Evolutionary conservation across 2,113 vertebrate species (phyloP).

Genomic region (Laterallus jamaicensis): DNA sequence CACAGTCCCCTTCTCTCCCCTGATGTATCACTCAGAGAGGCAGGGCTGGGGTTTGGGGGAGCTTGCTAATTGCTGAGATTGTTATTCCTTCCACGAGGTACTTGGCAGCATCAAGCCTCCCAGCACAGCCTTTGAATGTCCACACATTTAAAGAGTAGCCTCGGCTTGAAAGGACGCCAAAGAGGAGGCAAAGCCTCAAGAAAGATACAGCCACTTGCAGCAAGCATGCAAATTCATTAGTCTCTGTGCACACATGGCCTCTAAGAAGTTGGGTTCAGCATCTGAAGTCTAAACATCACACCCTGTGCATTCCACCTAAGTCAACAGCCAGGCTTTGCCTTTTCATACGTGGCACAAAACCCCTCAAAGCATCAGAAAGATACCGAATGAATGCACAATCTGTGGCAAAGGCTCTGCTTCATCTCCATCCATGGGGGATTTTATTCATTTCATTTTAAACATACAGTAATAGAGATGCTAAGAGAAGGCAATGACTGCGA

Average conservation of each 20-base stretch:
- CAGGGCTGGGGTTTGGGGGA: background rate
- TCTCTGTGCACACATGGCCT: constrained; percentile 12
- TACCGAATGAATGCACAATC: background rate
- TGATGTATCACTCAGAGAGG: background rate
- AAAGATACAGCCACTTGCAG: background rate
- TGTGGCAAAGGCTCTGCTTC: background rate
- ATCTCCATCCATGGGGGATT: background rate
- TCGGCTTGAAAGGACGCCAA: constrained; percentile 35
- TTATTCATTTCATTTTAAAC: constrained; percentile 8
- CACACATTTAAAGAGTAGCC: constrained; percentile 52
- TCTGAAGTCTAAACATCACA: background rate
- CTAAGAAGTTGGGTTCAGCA: background rate
- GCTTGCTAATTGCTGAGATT: constrained; percentile 35
- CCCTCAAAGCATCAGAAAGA: background rate
- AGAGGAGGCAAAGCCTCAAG: constrained; percentile 16
- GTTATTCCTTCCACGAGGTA: constrained; percentile 63
- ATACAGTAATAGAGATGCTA: constrained; percentile 9
- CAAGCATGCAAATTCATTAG: constrained; percentile 32
- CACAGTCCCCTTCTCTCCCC: background rate
- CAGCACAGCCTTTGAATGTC: constrained; percentile 50
- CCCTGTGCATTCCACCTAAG: background rate
- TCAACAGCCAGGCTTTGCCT: background rate
- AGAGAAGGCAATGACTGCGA: background rate
- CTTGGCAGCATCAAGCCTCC: constrained; percentile 39
- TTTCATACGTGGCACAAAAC: background rate